Percentiles rank a stretch among this genome's conserved stretches.
Conservation (phyloP, 92 coral and sea anemone species). For the Porites lobata region DNA sequence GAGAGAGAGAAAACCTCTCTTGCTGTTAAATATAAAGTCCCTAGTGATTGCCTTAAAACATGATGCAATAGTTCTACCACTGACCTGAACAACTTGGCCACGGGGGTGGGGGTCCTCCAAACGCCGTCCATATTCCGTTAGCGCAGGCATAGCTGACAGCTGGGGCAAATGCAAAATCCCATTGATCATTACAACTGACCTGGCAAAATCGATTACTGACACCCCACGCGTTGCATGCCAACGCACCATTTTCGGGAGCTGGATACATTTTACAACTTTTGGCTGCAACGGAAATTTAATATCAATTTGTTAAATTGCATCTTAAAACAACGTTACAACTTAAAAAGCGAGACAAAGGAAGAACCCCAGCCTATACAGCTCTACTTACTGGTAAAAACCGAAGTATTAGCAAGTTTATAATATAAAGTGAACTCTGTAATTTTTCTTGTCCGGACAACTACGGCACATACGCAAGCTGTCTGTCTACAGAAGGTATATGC, state of each 20-base stretch:
- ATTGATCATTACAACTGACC: conserved; percentile 76
- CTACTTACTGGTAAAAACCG: too few relatives aligned
- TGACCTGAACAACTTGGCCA: conserved; percentile 96
- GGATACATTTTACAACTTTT: conserved; percentile 71
- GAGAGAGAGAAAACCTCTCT: too few relatives aligned
- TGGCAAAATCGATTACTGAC: conserved; percentile 69
- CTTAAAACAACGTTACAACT: too few relatives aligned
- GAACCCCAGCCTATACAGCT: neutral
- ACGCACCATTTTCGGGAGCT: conserved; percentile 88
- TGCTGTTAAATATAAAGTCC: too few relatives aligned
- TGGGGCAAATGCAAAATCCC: conserved; percentile 89
- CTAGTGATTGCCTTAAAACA: too few relatives aligned
- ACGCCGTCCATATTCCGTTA: conserved; percentile 72
- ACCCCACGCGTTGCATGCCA: conserved; percentile 86
- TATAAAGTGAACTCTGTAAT: too few relatives aligned
- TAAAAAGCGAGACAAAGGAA: neutral
- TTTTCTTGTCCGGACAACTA: too few relatives aligned
- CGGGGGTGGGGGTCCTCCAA: conserved; percentile 57
- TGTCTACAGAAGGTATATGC: too few relatives aligned
- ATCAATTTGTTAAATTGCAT: too few relatives aligned
- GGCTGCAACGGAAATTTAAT: conserved; percentile 52
- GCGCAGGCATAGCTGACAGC: conserved; percentile 75
- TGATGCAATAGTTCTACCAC: neutral
- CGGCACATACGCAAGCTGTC: too few relatives aligned
- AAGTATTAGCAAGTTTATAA: too few relatives aligned